Conservation (phyloP, 2,113 vertebrate species). For the Trogon surrucura region DNA sequence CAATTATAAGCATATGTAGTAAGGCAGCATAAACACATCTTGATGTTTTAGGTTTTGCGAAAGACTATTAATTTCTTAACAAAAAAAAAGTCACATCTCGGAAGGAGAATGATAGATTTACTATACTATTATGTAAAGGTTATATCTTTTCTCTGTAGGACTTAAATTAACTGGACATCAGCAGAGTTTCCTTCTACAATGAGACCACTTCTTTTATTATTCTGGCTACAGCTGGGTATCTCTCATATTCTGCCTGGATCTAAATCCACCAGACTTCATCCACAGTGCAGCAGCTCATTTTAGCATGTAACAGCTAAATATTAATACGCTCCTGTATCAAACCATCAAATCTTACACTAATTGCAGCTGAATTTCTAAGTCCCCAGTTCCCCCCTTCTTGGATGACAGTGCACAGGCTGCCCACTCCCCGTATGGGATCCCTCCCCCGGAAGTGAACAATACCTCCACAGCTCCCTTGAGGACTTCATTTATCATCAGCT, state of each 20-base stretch:
- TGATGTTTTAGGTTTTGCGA: neutral
- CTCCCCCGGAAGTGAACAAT: neutral
- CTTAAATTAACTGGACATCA: conserved; percentile 14
- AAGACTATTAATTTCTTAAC: neutral
- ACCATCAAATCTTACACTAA: neutral
- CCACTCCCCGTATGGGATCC: neutral
- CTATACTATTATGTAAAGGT: neutral
- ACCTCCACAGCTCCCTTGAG: neutral
- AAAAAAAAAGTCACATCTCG: neutral
- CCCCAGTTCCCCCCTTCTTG: neutral
- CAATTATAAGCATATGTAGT: neutral
- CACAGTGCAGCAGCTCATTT: neutral
- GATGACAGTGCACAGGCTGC: neutral
- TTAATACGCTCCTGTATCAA: neutral
- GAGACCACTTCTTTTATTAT: neutral
- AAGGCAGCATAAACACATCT: neutral
- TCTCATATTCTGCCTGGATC: neutral
- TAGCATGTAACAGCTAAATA: neutral
- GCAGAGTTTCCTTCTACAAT: neutral
- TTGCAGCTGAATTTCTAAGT: neutral
- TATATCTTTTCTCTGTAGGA: neutral
- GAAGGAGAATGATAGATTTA: neutral
- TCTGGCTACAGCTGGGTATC: neutral
- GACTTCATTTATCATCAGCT: neutral
- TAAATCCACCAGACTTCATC: neutral